Conservation (phyloP, 2,888 invertebrate genomes). For the Ctena decussata region DNA sequence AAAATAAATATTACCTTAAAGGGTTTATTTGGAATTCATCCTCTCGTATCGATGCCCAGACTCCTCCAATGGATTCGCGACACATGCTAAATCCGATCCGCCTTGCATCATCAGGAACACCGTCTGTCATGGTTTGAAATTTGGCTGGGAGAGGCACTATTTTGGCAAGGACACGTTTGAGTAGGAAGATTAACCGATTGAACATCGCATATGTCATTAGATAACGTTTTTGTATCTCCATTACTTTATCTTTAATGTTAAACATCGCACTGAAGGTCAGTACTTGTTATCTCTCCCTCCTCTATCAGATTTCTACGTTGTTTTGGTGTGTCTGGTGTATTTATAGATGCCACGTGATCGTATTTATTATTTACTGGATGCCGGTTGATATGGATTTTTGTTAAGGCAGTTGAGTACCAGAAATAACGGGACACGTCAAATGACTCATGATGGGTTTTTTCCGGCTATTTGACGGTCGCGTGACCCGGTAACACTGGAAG, state of each 20-base stretch:
- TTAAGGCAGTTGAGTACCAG: too few relatives aligned
- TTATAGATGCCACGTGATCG: slow-evolving; percentile 2
- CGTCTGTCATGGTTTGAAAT: neutral
- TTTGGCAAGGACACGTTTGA: slow-evolving; percentile 5
- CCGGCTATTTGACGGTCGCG: too few relatives aligned
- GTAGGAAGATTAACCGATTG: neutral
- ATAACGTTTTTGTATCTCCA: slow-evolving; percentile 56
- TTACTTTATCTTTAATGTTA: slow-evolving; percentile 16
- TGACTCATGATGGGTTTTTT: too few relatives aligned
- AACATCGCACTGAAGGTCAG: neutral
- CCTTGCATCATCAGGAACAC: slow-evolving; percentile 1
- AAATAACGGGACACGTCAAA: too few relatives aligned
- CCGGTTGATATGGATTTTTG: too few relatives aligned
- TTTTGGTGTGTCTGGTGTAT: neutral
- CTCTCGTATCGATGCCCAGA: slow-evolving; percentile 73
- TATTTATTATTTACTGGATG: neutral
- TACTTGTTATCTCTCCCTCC: neutral
- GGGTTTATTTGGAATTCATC: slow-evolving; percentile 70
- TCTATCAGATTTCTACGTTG: neutral
- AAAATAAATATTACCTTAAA: slow-evolving; percentile 66
- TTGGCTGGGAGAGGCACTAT: neutral
- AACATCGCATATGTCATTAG: slow-evolving; percentile 23
- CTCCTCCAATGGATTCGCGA: slow-evolving; percentile 77
- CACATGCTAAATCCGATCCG: slow-evolving; percentile 66
- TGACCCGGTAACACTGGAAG: too few relatives aligned